These are phyloP conservation scores for Oreochromis aureus DNA, from an alignment of 2,113 vertebrate genomes.

Conservation along the genomic window DNA sequence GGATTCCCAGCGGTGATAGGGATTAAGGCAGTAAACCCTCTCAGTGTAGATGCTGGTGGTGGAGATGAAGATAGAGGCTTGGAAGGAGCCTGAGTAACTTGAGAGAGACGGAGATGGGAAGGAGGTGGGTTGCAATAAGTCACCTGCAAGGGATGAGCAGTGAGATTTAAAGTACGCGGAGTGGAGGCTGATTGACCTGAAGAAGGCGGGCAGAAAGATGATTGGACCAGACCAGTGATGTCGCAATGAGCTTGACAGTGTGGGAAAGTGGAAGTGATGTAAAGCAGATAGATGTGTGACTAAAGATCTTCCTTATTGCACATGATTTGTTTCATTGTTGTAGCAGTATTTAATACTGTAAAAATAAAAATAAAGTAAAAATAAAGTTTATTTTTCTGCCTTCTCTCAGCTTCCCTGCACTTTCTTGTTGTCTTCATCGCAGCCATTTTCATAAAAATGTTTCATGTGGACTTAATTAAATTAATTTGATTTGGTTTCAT, in stretches of 20 bases:
- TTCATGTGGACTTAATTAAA: neutral
- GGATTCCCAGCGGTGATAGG: neutral
- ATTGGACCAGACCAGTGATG: neutral
- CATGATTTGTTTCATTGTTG: neutral
- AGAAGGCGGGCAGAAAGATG: neutral
- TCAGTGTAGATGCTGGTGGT: neutral
- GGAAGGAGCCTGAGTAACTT: neutral
- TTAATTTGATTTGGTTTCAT: neutral
- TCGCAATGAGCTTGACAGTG: neutral
- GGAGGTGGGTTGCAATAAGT: neutral
- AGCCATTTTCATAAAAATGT: neutral
- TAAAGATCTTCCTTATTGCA: neutral
- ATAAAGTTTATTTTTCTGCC: rapidly evolving
- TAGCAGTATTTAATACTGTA: neutral
- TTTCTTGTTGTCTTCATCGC: neutral
- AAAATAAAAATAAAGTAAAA: neutral
- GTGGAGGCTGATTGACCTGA: neutral
- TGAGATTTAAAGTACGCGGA: neutral
- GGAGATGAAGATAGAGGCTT: neutral
- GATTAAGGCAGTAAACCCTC: neutral
- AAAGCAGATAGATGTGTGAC: neutral
- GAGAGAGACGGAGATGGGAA: neutral
- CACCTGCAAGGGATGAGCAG: neutral
- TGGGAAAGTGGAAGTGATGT: neutral
- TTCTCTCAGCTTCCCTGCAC: neutral